These are phyloP conservation scores for Pantherophis vulpinus DNA, from an alignment of 2,797 vertebrate species.

Conservation along the genomic window DNA sequence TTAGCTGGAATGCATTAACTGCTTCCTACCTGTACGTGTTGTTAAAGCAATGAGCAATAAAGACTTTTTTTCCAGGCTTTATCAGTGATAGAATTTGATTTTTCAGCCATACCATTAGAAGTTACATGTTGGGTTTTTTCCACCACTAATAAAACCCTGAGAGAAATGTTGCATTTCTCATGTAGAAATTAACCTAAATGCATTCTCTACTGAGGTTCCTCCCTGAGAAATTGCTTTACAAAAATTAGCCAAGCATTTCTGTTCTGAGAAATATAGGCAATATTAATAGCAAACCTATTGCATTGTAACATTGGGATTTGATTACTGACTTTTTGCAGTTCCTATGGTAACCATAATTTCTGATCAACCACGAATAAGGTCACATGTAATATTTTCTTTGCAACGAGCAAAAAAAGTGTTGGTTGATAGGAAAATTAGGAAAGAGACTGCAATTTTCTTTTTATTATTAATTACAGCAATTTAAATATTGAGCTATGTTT, in stretches of 20 bases:
- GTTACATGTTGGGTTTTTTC: not conserved
- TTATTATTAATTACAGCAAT: slow-evolving; percentile 33
- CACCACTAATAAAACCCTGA: not conserved
- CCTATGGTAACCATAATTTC: slow-evolving; percentile 77
- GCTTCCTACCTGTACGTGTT: not conserved
- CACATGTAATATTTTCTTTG: slow-evolving; percentile 51
- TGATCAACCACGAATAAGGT: slow-evolving; percentile 60
- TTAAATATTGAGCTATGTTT: slow-evolving; percentile 18
- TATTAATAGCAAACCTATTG: slow-evolving; percentile 69
- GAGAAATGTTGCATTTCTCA: not conserved
- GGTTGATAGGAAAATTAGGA: slow-evolving; percentile 49
- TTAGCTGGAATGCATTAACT: not conserved
- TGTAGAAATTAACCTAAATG: not conserved
- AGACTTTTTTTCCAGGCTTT: not conserved
- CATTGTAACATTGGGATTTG: slow-evolving; percentile 63
- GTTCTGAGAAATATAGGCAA: slow-evolving; percentile 33
- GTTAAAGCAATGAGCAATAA: not conserved
- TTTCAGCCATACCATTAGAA: not conserved
- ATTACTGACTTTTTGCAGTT: slow-evolving; percentile 68
- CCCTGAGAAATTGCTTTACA: not conserved
- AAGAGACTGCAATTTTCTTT: slow-evolving; percentile 16
- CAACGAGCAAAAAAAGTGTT: slow-evolving; percentile 53
- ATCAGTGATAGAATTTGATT: not conserved
- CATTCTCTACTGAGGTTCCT: not conserved
- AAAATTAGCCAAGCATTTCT: slow-evolving; percentile 53